phyloP scores from a whole-genome alignment of 64 coral and sea anemone genomes.

The Stylophora pistillata region DNA sequence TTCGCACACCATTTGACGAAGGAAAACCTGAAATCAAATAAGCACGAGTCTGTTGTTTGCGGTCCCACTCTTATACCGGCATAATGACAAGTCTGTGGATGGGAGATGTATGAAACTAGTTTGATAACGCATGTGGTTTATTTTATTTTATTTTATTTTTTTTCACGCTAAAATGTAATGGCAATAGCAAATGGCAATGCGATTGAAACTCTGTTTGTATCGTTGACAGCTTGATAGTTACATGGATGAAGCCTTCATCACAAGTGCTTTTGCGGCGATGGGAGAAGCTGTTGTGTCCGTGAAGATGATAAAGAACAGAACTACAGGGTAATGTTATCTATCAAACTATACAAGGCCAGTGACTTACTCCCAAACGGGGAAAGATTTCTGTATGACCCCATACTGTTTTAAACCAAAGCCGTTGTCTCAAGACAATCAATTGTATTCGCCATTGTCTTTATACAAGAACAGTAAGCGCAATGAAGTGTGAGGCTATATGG shows the following conservation, averaged over 20 bases:
- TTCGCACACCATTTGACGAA: background rate
- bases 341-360: too few relatives aligned
- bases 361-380: too few relatives aligned
- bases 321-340: slow-evolving; percentile 75
- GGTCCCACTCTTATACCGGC: background rate
- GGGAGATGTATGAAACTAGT: slow-evolving; percentile 85
- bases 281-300: slow-evolving; percentile 80
- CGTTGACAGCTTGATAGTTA: slow-evolving; percentile 78
- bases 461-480: too few relatives aligned
- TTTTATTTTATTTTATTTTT: background rate
- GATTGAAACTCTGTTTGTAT: background rate
- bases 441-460: too few relatives aligned
- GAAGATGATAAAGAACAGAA: slow-evolving; percentile 92
- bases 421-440: too few relatives aligned
- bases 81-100: slow-evolving; percentile 95
- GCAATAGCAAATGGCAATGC: background rate
- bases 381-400: too few relatives aligned
- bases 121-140: background rate
- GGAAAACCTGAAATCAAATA: background rate
- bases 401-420: too few relatives aligned
- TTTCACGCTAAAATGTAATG: too few relatives aligned
- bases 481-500: too few relatives aligned
- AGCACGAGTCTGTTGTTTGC: background rate
- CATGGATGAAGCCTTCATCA: slow-evolving; percentile 92
- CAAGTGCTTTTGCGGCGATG: slow-evolving; percentile 89